These are phyloP conservation scores for Griposia aprilina DNA, from an alignment of 2,888 invertebrate genomes.

Conservation along the genomic window DNA sequence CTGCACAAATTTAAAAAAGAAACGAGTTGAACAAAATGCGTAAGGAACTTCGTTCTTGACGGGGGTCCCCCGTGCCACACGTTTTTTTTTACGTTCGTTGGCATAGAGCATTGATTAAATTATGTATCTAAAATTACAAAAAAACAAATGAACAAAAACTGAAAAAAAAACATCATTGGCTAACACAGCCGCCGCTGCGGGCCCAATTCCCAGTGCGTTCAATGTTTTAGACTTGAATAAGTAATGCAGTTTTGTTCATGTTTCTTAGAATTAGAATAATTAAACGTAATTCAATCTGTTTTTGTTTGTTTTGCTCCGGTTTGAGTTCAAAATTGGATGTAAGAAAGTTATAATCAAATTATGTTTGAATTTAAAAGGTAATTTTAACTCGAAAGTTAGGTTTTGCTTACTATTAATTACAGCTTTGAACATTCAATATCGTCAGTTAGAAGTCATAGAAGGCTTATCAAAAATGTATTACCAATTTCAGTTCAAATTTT, in stretches of 20 bases:
- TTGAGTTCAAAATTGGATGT: neutral
- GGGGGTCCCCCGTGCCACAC: too few species aligned
- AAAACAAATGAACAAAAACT: too few species aligned
- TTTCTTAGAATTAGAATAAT: slow-evolving; percentile 35
- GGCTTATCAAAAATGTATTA: neutral
- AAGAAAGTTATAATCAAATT: slow-evolving; percentile 7
- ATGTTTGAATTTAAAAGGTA: slow-evolving; percentile 8
- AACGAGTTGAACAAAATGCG: too few species aligned
- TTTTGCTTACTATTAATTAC: neutral
- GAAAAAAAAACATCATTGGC: too few species aligned
- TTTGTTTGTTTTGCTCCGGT: slow-evolving; percentile 25
- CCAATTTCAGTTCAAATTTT: neutral
- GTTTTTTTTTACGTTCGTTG: too few species aligned
- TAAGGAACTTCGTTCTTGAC: too few species aligned
- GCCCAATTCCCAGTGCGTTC: slow-evolving; percentile 1
- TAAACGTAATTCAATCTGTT: slow-evolving; percentile 16
- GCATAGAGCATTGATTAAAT: too few species aligned
- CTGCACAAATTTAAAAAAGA: too few species aligned
- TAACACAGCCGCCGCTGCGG: neutral
- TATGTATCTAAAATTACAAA: too few species aligned
- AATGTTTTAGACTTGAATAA: slow-evolving; percentile 33
- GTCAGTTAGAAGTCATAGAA: neutral
- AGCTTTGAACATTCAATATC: neutral
- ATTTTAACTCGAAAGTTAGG: neutral
- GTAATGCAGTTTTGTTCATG: slow-evolving; percentile 38